These are phyloP conservation scores for Jacana jacana DNA, from an alignment of 2,113 vertebrate genomes.

Conservation along the genomic window DNA sequence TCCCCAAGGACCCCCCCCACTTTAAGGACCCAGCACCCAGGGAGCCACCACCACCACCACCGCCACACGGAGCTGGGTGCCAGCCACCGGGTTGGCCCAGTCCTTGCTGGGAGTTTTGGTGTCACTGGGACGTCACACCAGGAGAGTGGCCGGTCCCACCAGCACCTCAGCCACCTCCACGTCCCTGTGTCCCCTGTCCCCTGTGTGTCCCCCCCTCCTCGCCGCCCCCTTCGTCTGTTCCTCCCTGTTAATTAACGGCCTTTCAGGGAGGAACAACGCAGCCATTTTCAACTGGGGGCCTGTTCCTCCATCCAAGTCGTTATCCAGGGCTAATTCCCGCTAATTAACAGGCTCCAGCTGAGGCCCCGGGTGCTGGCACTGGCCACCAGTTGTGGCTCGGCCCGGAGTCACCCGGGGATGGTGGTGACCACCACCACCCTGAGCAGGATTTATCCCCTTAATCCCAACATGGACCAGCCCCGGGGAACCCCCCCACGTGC, in stretches of 20 bases:
- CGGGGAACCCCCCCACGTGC: fast-evolving
- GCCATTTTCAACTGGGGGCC: background rate
- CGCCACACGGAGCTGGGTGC: background rate
- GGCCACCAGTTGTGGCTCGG: background rate
- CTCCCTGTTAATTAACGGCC: background rate
- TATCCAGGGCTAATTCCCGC: background rate
- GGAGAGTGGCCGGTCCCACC: background rate
- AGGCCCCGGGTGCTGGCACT: background rate
- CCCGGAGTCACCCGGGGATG: background rate
- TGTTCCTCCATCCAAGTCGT: no score
- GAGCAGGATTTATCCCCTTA: background rate
- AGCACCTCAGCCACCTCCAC: background rate
- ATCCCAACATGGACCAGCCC: background rate
- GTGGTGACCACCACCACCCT: background rate
- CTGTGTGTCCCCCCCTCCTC: no score
- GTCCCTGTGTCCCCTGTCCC: no score
- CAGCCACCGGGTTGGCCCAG: fast-evolving
- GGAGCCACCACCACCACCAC: no score
- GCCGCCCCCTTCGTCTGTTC: fast-evolving
- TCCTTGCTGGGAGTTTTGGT: background rate
- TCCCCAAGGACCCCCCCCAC: background rate
- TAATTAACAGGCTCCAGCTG: background rate
- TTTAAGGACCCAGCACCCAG: background rate
- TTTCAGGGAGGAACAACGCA: background rate
- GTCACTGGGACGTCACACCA: fast-evolving